Evolutionary conservation across 2,797 vertebrate species (phyloP), one percentile per base, ranked within the genome.

Genomic region (Darevskia nairensis): DNA sequence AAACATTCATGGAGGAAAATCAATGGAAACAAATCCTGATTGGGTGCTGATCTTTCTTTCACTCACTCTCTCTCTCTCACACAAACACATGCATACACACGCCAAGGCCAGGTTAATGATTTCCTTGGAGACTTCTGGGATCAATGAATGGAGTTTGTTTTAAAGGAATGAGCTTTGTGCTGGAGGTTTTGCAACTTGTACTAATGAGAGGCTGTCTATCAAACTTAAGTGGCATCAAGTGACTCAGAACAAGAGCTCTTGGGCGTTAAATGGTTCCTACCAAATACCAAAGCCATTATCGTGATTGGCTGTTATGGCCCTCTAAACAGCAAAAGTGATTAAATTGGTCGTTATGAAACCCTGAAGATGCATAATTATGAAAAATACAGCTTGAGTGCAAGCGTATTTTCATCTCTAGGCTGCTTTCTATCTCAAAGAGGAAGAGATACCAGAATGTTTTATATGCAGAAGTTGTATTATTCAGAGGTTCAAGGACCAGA

Each of bases 211-310:
- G 93, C 96, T 97, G 97, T 96, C 96, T 97, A 94, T 97, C 96
- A 97, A 96, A 91, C 93, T 96, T 95, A 97, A 97, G 96, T 97
- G 95, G 96, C 95, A 96, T 97, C 96, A 95, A 97, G 96, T 97
- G 96, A 94, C 95, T 96, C 92, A 93, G 90, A 96, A 94, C 95
- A 96, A 97, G 97, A 92, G 94, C 96, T 96, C 97, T 97, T 96
- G 96, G 97, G 95, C 3, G 3, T 96, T 96, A 96, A 96, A 97
- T 96, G 95, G 95, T 95, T 97, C 95, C 95, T 96, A 96, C 96
- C 96, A 97, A 97, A 97, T 97, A 97, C 95, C 96, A 97, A 96
- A 95, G 91, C 96, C 95, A 97, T 97, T 97, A 97, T 96, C 91
- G 89, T 96, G 95, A 97, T 97, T 97, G 96, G 96, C 95, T 97